Evolutionary conservation across 2,888 invertebrate species (phyloP), one percentile per base, ranked within the genome.

Genomic region (Platycheirus albimanus): DNA sequence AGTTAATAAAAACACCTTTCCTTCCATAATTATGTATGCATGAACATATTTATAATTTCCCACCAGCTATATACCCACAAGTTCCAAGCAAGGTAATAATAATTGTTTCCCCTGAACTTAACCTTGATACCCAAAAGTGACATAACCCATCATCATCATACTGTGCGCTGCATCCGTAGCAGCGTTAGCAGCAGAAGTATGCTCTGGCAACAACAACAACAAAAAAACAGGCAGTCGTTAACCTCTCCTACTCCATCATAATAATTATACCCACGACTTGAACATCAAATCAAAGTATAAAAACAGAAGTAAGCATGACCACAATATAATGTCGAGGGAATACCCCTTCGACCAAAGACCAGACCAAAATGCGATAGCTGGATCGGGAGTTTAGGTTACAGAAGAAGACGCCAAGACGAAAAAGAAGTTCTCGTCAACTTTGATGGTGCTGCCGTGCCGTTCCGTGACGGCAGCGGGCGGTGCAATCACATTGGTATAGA

Each of bases 181-280:
- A 4, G 30, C 5, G 30, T 8, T 8, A 8, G 30, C 30, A 1
- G 8, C 30, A 24, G 5, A 3, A 3, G 24, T 4, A 5, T 24
- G 5, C 24, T 24, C 24, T 24, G 24, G 24, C 24, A 24, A 24
- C 24, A n/a, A n/a, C n/a, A n/a, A 24, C 24, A 3, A 6, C 24
- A 24, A 6, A 19, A 19, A 33, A 36, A 30, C 38, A 64, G 64
- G 43, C 83, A 83, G 83, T 83, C 83, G 83, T 83, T 83, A 83
- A 83, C 83, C 83, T 83, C 72, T 78, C 56, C 51, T 63, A 51
- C 38, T 69, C 45, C 56, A 51, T 58, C 24, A 72, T 83, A 78
- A 83, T 83, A 83, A 83, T 83, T 77, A 78, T 78, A 69, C 67
- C 83, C 83, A 83, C 83, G 78, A 83, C 64, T 83, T 64, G 69